These are phyloP conservation scores for Pteria penguin DNA, from an alignment of 2,888 invertebrate species.

Conservation along the genomic window DNA sequence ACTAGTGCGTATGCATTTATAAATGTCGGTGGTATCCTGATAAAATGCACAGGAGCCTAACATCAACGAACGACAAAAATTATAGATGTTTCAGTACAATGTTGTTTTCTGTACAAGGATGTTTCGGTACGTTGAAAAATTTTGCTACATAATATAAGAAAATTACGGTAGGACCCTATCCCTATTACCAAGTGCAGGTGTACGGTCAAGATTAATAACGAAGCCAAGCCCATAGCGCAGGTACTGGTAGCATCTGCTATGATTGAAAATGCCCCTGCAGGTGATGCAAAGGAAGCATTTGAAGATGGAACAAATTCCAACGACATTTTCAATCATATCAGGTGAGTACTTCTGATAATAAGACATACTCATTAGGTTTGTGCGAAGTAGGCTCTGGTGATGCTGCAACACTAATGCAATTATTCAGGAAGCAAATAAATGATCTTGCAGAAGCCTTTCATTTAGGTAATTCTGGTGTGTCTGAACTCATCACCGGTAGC, in stretches of 20 bases:
- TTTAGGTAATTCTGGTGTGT: too few relatives aligned
- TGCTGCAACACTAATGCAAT: background rate
- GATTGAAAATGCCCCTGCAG: background rate
- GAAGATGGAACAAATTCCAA: background rate
- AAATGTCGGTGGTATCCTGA: too few relatives aligned
- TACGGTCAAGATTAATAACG: background rate
- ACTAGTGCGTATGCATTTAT: too few relatives aligned
- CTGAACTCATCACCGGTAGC: too few relatives aligned
- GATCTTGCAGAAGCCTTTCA: too few relatives aligned
- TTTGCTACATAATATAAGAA: too few relatives aligned
- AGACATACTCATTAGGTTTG: background rate
- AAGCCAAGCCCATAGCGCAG: background rate
- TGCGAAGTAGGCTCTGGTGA: background rate
- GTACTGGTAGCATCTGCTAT: background rate
- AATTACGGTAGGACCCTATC: slow-evolving; percentile 39
- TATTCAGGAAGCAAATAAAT: too few relatives aligned
- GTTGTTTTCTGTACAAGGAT: too few relatives aligned
- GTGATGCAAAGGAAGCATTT: background rate
- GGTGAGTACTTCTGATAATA: background rate
- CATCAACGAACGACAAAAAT: too few relatives aligned
- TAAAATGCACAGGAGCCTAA: too few relatives aligned
- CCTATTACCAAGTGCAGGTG: slow-evolving; percentile 28
- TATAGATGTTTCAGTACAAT: too few relatives aligned
- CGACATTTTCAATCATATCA: background rate
- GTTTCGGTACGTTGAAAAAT: too few relatives aligned